Percentiles rank a stretch among this genome's conserved stretches.
Evolutionary conservation across 1,140 invertebrate species (phyloP).

Genomic region (Leptinotarsa texana): DNA sequence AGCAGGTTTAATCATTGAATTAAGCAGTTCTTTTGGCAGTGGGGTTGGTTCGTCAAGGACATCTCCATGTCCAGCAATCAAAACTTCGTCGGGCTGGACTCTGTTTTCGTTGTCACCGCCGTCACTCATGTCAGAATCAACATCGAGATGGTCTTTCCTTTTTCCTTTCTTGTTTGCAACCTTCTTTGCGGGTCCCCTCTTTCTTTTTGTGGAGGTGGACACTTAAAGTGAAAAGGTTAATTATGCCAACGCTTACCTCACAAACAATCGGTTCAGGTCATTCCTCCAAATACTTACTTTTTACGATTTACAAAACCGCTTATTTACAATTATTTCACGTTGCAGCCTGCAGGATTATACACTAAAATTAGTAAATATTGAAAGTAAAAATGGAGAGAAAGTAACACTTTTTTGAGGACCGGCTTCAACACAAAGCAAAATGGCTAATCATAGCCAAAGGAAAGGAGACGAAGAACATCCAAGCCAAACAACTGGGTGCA

Average conservation of each 20-base stretch:
- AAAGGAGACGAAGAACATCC: slow-evolving; percentile 16
- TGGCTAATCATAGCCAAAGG: slow-evolving; percentile 25
- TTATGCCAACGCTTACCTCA: not conserved
- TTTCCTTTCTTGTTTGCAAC: slow-evolving; percentile 54
- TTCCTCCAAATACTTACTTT: not conserved
- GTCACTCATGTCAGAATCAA: slow-evolving; percentile 60
- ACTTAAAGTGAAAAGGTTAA: slow-evolving; percentile 10
- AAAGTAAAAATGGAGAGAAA: not conserved
- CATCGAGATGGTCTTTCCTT: slow-evolving; percentile 59
- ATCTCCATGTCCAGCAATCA: slow-evolving; percentile 58
- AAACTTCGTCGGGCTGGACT: slow-evolving; percentile 57
- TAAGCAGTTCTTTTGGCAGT: slow-evolving; percentile 64
- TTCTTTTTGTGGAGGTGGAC: slow-evolving; percentile 50
- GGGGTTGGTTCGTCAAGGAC: slow-evolving; percentile 57
- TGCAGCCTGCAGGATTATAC: not conserved
- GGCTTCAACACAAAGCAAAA: slow-evolving; percentile 31
- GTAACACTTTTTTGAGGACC: slow-evolving; percentile 6
- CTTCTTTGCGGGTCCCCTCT: slow-evolving; percentile 51
- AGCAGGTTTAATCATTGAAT: slow-evolving; percentile 64
- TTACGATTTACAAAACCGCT: not conserved
- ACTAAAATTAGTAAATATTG: not conserved
- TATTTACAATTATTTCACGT: not conserved
- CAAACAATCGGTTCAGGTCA: not conserved
- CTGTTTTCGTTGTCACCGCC: slow-evolving; percentile 53
- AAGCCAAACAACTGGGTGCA: slow-evolving; percentile 12